Evolutionary conservation across 2,888 invertebrate genomes (phyloP).

Genomic region (Lapara coniferarum): DNA sequence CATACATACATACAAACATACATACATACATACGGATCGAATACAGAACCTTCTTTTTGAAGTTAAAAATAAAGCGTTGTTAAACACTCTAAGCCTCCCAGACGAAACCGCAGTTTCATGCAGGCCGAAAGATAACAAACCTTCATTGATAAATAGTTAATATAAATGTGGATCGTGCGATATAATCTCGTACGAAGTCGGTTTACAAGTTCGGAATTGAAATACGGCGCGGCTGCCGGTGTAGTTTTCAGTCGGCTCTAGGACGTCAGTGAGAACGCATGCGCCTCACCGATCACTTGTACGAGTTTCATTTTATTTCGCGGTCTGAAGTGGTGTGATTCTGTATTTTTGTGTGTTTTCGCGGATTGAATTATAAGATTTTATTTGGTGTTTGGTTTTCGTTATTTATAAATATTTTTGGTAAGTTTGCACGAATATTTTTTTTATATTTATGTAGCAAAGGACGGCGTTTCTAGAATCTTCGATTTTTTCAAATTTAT

Average conservation of each 20-base stretch:
- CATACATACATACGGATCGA: too few relatives aligned
- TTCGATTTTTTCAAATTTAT: background rate
- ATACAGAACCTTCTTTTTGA: too few relatives aligned
- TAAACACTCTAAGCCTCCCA: too few relatives aligned
- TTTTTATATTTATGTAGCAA: too few relatives aligned
- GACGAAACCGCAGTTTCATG: too few relatives aligned
- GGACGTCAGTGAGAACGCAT: background rate
- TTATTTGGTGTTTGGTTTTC: background rate
- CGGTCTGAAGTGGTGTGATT: background rate
- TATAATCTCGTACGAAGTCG: too few relatives aligned
- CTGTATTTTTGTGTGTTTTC: background rate
- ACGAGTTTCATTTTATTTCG: background rate
- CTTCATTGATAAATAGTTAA: too few relatives aligned
- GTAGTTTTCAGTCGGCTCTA: constrained; percentile 13
- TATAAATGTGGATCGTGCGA: too few relatives aligned
- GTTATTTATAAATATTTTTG: background rate
- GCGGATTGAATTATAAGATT: background rate
- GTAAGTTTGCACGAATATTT: too few relatives aligned
- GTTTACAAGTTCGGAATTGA: background rate
- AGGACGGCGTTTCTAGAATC: background rate
- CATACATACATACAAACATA: too few relatives aligned
- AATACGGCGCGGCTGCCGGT: background rate
- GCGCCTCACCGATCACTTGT: background rate
- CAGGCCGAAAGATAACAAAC: too few relatives aligned
- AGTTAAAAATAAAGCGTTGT: too few relatives aligned